These are phyloP conservation scores for Sphyrna mokarran DNA, from an alignment of 2,113 vertebrate species.

Conservation along the genomic window DNA sequence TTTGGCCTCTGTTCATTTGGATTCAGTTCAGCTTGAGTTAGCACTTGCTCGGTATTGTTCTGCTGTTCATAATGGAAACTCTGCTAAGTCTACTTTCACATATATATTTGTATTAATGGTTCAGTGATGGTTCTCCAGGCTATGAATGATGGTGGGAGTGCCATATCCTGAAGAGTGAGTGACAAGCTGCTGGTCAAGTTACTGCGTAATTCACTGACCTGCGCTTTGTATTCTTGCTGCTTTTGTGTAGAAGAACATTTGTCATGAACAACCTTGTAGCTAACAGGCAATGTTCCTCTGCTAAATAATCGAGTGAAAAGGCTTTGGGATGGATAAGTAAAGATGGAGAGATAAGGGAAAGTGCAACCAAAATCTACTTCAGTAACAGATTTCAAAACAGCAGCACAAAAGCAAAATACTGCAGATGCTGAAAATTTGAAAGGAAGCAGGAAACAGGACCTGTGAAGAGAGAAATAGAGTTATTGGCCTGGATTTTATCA, in stretches of 20 bases:
- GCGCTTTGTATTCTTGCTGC: not conserved
- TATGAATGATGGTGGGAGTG: not conserved
- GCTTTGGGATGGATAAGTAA: not conserved
- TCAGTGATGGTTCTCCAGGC: not conserved
- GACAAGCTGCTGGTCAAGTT: not conserved
- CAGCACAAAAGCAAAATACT: not conserved
- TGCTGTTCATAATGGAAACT: not conserved
- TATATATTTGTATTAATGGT: not conserved
- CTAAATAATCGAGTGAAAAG: not conserved
- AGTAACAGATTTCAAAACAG: constrained; percentile 1
- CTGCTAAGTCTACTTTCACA: not conserved
- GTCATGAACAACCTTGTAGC: not conserved
- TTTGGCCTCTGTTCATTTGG: not conserved
- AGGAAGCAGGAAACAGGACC: not conserved
- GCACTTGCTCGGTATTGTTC: not conserved
- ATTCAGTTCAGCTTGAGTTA: not conserved
- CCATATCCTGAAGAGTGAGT: not conserved
- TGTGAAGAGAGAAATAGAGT: not conserved
- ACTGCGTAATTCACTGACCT: not conserved
- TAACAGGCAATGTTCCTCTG: not conserved
- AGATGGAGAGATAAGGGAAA: not conserved
- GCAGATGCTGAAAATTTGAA: not conserved
- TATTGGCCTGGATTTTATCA: not conserved
- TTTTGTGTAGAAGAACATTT: not conserved
- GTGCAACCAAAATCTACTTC: not conserved